A percentile compares a stretch with the other conserved stretches of the same genome.
These are phyloP conservation scores for Mystacides longicornis DNA, from an alignment of 2,888 invertebrate genomes.

Conservation along the genomic window DNA sequence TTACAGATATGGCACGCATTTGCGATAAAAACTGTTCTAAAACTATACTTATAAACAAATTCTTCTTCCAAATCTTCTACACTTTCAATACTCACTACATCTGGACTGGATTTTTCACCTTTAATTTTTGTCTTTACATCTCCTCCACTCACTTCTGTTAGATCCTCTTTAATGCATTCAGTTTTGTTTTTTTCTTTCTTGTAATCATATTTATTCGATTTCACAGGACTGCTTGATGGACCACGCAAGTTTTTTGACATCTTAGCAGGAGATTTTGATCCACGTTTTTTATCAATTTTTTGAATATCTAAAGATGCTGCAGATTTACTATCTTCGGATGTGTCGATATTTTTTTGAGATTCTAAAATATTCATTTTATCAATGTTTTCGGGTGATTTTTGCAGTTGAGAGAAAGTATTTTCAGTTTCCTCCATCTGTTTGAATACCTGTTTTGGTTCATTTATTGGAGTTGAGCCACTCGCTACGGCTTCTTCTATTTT, in stretches of 20 bases:
- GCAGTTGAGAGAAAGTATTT: neutral
- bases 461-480: neutral
- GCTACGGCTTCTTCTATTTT: conserved; percentile 2
- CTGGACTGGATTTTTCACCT: neutral
- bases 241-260: conserved; percentile 49
- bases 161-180: neutral
- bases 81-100: conserved; percentile 23
- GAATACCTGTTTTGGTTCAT: neutral
- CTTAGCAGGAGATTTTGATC: conserved; percentile 17
- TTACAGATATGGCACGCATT: conserved; percentile 52
- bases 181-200: conserved; percentile 47
- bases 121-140: conserved; percentile 27
- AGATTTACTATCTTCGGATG: conserved; percentile 6
- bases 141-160: neutral
- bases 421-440: neutral
- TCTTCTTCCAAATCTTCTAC: conserved; percentile 50
- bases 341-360: too few species aligned
- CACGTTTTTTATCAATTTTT: conserved; percentile 5
- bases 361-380: conserved; percentile 19
- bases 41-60: conserved; percentile 57
- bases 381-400: conserved; percentile 11
- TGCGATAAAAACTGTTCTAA: conserved; percentile 55
- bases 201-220: conserved; percentile 47
- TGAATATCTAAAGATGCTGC: neutral
- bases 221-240: conserved; percentile 47